Evolutionary conservation across 2,888 invertebrate genomes (phyloP), one percentile per base, ranked within the genome.

Genomic region (Drosophila barbarae): DNA sequence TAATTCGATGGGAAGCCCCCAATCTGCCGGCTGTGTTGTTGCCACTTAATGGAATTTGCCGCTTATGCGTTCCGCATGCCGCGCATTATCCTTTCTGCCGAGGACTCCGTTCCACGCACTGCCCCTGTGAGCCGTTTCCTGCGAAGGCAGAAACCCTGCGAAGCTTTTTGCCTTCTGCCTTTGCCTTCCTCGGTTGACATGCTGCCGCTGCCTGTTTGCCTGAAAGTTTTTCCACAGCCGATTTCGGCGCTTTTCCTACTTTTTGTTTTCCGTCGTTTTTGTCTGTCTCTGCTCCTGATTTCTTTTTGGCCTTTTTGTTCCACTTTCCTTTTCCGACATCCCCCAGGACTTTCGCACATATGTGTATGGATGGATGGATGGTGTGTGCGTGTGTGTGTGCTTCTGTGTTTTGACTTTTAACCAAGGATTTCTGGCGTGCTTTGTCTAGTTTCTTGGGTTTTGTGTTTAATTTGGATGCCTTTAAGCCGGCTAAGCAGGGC

Each of bases 11-110:
- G 49, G 53, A 54, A 39, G 63, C 53, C 53, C 47, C 34, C 58
- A 51, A 59, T 50, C 66, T 61, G 72, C 51, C 65, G 73, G 61
- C 68, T 38, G 55, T 71, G 66, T 41, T 71, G 68, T 71, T 84
- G 82, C 65, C 81, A 85, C 84, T 81, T 81, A 81, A 81, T 81
- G 81, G 81, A 85, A 81, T 81, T 84, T 85, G 78, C 79, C 79
- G 81, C 86, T 81, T 81, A 81, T 85, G 82, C 84, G 80, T 81
- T 84, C 81, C 85, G 80, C 85, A 81, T 81, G 85, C 73, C 76
- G 72, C 76, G 81, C 86, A 81, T 81, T 81, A 81, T 85, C 86
- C 86, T 73, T 81, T 53, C 70, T 65, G 70, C 68, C 66, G 26
- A 41, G 50, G 57, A 57, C 52, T 42, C 39, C 42, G 26, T 50